Evolutionary conservation across 1,140 invertebrate species (phyloP).

Genomic region (Camponotus pennsylvanicus): DNA sequence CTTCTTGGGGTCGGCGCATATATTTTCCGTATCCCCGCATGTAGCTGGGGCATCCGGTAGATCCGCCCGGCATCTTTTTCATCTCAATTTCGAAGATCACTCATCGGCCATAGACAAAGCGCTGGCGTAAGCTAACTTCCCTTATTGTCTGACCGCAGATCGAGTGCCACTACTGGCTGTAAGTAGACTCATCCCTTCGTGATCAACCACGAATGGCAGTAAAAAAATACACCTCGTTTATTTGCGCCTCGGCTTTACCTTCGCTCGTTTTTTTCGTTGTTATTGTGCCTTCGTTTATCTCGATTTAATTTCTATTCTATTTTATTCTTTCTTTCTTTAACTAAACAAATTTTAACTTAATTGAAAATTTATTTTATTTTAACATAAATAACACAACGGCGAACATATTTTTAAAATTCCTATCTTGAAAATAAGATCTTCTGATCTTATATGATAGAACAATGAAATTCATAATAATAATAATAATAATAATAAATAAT

Average conservation of each 20-base stretch:
- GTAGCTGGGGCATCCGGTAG: not conserved
- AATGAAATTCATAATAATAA: not conserved
- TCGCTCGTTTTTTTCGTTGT: not conserved
- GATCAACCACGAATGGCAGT: constrained; percentile 35
- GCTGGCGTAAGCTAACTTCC: constrained; percentile 72
- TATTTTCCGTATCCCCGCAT: not conserved
- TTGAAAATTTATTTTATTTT: constrained; percentile 21
- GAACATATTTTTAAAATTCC: not conserved
- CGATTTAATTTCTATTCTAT: not conserved
- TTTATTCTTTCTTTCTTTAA: not conserved
- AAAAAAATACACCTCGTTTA: not conserved
- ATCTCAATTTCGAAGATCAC: constrained; percentile 66
- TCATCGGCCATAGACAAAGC: constrained; percentile 60
- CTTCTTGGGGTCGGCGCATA: not conserved
- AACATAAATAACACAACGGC: not conserved
- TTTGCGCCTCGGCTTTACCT: not conserved
- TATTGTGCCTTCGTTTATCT: not conserved
- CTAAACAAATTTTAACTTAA: not conserved
- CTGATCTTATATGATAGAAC: not conserved
- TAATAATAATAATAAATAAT: not conserved
- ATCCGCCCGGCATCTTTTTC: constrained; percentile 21
- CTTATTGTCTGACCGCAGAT: constrained; percentile 70
- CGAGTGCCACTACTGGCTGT: constrained; percentile 68
- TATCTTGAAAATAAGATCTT: not conserved
- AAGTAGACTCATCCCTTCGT: constrained; percentile 67